Evolutionary conservation across 1,140 invertebrate species (phyloP), one percentile per base, ranked within the genome.

Genomic region (Reticulitermes speratus): DNA sequence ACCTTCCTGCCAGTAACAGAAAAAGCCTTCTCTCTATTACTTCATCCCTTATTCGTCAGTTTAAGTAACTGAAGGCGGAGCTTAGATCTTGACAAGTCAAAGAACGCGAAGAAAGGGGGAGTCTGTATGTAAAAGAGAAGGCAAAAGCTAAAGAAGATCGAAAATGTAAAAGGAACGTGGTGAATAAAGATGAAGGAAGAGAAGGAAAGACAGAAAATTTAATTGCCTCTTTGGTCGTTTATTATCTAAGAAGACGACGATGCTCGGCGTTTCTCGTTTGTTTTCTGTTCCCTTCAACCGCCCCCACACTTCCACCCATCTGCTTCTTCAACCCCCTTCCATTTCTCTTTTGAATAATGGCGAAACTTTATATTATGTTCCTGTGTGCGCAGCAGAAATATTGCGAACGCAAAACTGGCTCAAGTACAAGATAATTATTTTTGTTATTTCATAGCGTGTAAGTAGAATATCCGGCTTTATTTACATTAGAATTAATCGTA

Each of bases 331-430:
- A n/a, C 7, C 65, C 65, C 65, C 65, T 75, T 30, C 65, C 65
- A 75, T 75, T 75, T 75, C 65, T 75, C 65, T 75, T 75, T 75
- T 75, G 65, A 75, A 75, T 75, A 75, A 75, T 75, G 65, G 65
- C n/a, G 65, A 75, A 75, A 75, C 65, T 75, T 75, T 75, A 75
- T 75, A 75, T 75, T 75, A 75, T 75, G 65, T 75, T 75, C 65
- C 65, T 75, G 65, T 75, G n/a, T 75, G 65, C n/a, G 65, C 65
- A 30, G 65, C 65, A 75, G 65, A 75, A 75, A 30, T 75, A 75
- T 75, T 75, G 65, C 65, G 6, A 9, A 11, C 9, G 65, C 65
- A 75, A 75, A 6, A 75, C 0, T 30, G 65, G 65, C 65, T 30
- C 65, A 75, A 11, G 65, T 9, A 0, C 65, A 75, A 75, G 65